phyloP scores from a whole-genome alignment of 2,797 vertebrate genomes.

The Cirrhinus mrigala region DNA sequence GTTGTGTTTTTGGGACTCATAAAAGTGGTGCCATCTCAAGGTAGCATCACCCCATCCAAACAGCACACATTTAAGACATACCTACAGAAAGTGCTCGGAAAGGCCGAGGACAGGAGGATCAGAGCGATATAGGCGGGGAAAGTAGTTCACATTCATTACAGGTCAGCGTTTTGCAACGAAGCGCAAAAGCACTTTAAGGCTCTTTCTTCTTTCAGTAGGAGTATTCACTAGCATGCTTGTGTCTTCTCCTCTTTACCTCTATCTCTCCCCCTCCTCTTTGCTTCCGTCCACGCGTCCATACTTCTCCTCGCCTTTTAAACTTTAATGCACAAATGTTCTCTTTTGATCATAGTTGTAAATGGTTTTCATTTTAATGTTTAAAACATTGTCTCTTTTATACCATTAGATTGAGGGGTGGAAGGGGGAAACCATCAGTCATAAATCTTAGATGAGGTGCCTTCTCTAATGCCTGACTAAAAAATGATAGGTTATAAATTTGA shows the following conservation, averaged over 20 bases:
- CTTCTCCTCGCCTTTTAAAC: slow-evolving; percentile 89
- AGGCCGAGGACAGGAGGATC: neutral
- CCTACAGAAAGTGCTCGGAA: slow-evolving; percentile 18
- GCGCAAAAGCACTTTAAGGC: slow-evolving; percentile 78
- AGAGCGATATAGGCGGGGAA: slow-evolving; percentile 62
- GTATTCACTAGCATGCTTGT: slow-evolving; percentile 72
- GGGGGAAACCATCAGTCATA: slow-evolving; percentile 87
- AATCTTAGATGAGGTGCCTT: slow-evolving; percentile 92
- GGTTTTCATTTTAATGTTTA: slow-evolving; percentile 99
- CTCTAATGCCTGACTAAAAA: slow-evolving; percentile 91
- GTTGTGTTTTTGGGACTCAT: slow-evolving; percentile 13
- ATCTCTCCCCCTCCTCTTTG: slow-evolving; percentile 74
- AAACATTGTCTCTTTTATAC: slow-evolving; percentile 97
- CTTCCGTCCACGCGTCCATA: slow-evolving; percentile 78
- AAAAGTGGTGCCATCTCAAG: neutral
- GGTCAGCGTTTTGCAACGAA: slow-evolving; percentile 81
- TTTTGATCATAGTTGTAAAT: slow-evolving; percentile 98
- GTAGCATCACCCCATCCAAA: slow-evolving; percentile 31
- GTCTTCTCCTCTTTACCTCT: slow-evolving; percentile 73
- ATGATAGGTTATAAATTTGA: slow-evolving; percentile 90
- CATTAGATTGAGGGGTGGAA: slow-evolving; percentile 88
- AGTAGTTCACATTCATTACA: slow-evolving; percentile 81
- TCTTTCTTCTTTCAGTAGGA: slow-evolving; percentile 72
- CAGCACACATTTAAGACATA: slow-evolving; percentile 14
- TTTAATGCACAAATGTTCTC: slow-evolving; percentile 94